Percentiles rank a stretch among this genome's conserved stretches.
These are phyloP conservation scores for Procavia capensis DNA, from an alignment of 2,113 vertebrate genomes.

Conservation along the genomic window DNA sequence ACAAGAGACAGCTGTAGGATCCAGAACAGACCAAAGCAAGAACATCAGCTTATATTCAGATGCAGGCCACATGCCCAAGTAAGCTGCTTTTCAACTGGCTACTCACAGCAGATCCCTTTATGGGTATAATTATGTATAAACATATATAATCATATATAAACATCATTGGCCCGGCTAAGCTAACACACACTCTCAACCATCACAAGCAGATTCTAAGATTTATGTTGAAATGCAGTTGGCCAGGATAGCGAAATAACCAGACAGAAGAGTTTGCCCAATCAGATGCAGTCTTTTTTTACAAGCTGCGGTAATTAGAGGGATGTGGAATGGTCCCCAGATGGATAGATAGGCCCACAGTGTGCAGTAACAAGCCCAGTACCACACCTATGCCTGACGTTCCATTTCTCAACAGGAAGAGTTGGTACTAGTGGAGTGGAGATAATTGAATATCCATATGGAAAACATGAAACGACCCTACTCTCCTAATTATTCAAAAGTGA, in stretches of 20 bases:
- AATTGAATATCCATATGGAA: neutral
- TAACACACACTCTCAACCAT: no score
- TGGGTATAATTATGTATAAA: no score
- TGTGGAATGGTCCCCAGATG: no score
- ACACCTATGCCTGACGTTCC: rapidly evolving
- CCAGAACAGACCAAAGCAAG: no score
- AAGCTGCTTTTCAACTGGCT: no score
- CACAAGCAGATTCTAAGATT: neutral
- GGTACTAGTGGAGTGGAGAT: neutral
- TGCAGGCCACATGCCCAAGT: no score
- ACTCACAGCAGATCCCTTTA: no score
- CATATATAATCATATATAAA: no score
- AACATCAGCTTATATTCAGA: no score
- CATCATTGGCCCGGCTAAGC: no score
- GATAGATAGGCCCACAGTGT: neutral
- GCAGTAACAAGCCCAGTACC: neutral
- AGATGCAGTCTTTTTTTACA: neutral
- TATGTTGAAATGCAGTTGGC: neutral
- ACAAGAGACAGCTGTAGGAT: no score
- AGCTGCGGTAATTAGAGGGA: neutral
- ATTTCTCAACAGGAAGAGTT: neutral
- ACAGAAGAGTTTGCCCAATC: neutral
- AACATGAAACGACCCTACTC: conserved; percentile 1
- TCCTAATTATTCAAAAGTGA: conserved; percentile 46
- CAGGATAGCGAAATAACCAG: neutral